Percentiles rank a stretch among this genome's conserved stretches.
phyloP scores from a whole-genome alignment of 2,797 vertebrate genomes.

The Anniella stebbinsi region DNA sequence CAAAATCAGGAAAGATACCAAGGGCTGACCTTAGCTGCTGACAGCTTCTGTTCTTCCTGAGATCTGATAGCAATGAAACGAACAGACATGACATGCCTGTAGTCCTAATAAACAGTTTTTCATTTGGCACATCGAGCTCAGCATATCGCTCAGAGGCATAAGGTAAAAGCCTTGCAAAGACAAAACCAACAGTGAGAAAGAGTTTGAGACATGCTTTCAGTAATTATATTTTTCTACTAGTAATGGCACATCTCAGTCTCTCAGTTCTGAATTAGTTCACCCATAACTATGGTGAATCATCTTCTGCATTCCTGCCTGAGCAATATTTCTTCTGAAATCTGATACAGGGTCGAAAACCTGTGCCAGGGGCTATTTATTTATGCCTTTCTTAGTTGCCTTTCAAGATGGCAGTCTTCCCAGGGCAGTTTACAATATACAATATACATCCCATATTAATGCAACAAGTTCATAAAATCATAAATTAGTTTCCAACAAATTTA shows the following conservation, averaged over 20 bases:
- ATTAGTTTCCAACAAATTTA: not conserved
- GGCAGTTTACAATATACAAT: not conserved
- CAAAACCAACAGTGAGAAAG: not conserved
- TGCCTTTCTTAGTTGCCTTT: not conserved
- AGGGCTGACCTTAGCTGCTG: constrained; percentile 22
- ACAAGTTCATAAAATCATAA: not conserved
- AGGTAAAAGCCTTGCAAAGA: not conserved
- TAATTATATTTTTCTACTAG: not conserved
- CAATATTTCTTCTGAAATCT: not conserved
- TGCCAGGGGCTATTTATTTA: not conserved
- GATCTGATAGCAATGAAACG: constrained; percentile 29
- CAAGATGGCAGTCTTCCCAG: not conserved
- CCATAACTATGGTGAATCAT: not conserved
- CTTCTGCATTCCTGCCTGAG: not conserved
- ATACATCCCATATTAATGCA: not conserved
- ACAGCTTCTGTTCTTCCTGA: constrained; percentile 25
- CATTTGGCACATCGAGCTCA: not conserved
- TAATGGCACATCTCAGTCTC: not conserved
- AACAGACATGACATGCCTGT: not conserved
- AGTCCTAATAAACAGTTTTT: constrained; percentile 32
- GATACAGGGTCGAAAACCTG: not conserved
- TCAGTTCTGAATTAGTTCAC: not conserved
- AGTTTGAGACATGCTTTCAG: not conserved
- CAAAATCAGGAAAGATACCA: constrained; percentile 4
- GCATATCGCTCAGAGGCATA: not conserved